Evolutionary conservation across 2,888 invertebrate genomes (phyloP), one percentile per base, ranked within the genome.

Genomic region (Drosophila ezoana): DNA sequence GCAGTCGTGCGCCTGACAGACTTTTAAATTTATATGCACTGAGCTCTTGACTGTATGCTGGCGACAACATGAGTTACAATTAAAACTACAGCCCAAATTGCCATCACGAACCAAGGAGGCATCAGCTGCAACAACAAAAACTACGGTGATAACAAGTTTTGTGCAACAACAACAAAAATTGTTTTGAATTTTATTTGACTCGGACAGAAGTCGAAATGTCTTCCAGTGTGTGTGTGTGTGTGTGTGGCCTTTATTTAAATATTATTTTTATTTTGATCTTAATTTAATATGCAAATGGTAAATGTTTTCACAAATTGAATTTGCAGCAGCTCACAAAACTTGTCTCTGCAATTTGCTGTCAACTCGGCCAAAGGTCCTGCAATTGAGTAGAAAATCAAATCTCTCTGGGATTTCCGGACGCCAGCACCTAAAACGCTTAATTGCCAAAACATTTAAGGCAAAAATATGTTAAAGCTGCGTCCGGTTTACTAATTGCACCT

Each of bases 211-310:
- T 54, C 38, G 45, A 9, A 35, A n/a, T 44, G 37, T 44, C 11
- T 38, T 70, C 28, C 23, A 23, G 23, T 23, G 23, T 35, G 51
- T 23, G 8, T 8, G 23, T 28, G 28, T 28, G 28, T 28, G 28
- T 28, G 8, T 45, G 47, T 63, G 51, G 45, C 38, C 40, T 37
- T 38, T 56, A 69, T 72, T 83, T 79, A 76, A 75, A 77, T 74
- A 71, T 28, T 57, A 72, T 77, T 56, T 68, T 32, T 13, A 37
- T 58, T 73, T 76, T 53, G 66, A 75, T 79, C 72, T 81, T 81
- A 83, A 83, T 88, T 85, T 81, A 79, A 84, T 73, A 84, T 88
- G 85, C 88, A 85, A 88, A 88, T 83, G 77, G 43, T 61, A 70
- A 80, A 80, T 67, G 72, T 64, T 52, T 56, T 64, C 45, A 37